Percentiles rank a stretch among this genome's conserved stretches.
Evolutionary conservation across 2,888 invertebrate genomes (phyloP).

Genomic region (Dyspetes luteomarginatus): DNA sequence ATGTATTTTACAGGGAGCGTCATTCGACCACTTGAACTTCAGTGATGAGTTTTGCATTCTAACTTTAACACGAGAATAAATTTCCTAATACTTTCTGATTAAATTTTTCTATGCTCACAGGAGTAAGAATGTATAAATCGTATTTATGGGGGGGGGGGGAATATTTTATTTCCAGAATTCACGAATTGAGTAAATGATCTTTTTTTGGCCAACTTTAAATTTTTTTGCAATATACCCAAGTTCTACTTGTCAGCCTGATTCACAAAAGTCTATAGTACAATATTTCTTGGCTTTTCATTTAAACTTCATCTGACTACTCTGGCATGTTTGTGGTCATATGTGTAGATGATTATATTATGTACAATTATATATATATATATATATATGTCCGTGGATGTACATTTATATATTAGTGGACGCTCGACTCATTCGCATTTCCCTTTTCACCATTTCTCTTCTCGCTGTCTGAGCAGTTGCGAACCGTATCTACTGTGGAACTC

Average conservation of each 20-base stretch:
- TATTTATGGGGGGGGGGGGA: too few relatives aligned
- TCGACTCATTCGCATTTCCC: constrained; percentile 33
- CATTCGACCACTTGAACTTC: too few relatives aligned
- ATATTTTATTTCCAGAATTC: too few relatives aligned
- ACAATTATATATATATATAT: background rate
- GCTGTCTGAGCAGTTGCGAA: constrained; percentile 28
- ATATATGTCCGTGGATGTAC: too few relatives aligned
- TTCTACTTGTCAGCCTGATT: background rate
- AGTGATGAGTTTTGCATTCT: too few relatives aligned
- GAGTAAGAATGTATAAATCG: too few relatives aligned
- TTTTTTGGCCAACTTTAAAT: background rate
- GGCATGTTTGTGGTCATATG: background rate
- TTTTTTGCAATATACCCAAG: background rate
- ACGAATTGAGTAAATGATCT: background rate
- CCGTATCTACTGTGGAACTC: constrained; percentile 25
- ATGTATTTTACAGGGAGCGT: too few relatives aligned
- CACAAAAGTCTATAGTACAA: background rate
- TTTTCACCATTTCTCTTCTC: constrained; percentile 34
- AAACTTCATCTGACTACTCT: constrained; percentile 1
- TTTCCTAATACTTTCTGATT: too few relatives aligned
- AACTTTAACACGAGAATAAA: too few relatives aligned
- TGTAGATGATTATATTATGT: background rate
- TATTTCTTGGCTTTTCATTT: constrained; percentile 28
- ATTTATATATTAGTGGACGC: constrained; percentile 3
- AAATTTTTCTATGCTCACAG: too few relatives aligned